Base-by-base conservation (phyloP, 1,140 invertebrate genomes). In the Nasonia giraulti region DNA sequence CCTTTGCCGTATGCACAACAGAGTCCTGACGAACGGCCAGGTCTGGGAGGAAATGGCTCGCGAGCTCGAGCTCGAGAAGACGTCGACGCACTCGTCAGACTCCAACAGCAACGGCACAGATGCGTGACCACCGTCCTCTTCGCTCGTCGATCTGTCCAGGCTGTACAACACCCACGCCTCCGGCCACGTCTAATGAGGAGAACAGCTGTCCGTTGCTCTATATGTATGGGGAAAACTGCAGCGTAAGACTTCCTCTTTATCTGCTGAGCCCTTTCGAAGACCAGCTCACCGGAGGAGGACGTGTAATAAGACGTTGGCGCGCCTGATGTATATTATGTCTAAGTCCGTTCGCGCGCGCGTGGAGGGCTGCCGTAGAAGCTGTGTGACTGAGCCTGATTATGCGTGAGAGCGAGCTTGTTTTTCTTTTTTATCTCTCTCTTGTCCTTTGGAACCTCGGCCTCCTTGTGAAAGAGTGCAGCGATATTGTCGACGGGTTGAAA, bases 11-110 rank as follows among this genome's bases (percentile, higher is more conserved):
- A 55, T n/a, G 55, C 20, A n/a, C 55, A 62, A 62, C 85, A 93
- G 92, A 80, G 92, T 93, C 44, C 84, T 92, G 17, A 91, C 91
- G 1, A 90, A 92, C 68, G 91, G 89, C 44, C 89, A 92, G 77
- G 89, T 89, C 44, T 93, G 92, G 92, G 89, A 89, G 47, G 90
- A 89, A 6, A 92, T 90, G 87, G 92, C 91, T 37, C 89, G 89
- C 37, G 87, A 91, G 81, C 89, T 92, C 20, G 87, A 88, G 10
- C 82, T 91, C 47, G 82, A 83, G 31, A 86, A 88, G n/a, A 89
- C 86, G 62, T 85, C 87, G 50, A 84, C 88, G 10, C 83, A 83
- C 23, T 87, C 31, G 83, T 87, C 7, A 86, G 68, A 88, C 20
- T 44, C 85, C 14, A 89, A 87, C 74, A 88, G 86, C 47, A 82